These are phyloP conservation scores for Hippolais icterina DNA, from an alignment of 2,113 vertebrate species.

Conservation along the genomic window DNA sequence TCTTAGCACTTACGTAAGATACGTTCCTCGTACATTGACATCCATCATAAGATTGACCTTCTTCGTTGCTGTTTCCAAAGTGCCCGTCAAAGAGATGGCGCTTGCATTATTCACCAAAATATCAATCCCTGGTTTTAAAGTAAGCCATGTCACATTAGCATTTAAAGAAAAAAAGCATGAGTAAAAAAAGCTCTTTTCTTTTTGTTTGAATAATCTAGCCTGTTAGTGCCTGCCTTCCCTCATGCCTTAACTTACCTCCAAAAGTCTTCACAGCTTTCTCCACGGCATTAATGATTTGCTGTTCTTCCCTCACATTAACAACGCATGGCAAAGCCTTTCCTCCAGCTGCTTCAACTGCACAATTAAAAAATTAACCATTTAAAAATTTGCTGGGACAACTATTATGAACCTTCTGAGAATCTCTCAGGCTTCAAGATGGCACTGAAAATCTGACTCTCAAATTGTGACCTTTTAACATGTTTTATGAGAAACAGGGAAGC, in stretches of 20 bases:
- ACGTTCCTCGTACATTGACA: conserved; percentile 93
- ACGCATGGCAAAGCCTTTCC: conserved; percentile 90
- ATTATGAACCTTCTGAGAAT: background rate
- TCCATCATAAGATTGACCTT: conserved; percentile 96
- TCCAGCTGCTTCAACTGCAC: conserved; percentile 88
- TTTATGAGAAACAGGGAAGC: background rate
- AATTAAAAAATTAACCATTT: background rate
- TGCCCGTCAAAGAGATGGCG: conserved; percentile 93
- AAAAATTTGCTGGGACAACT: background rate
- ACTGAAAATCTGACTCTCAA: background rate
- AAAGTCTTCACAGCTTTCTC: conserved; percentile 86
- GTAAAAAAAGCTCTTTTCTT: background rate
- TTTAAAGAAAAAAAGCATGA: background rate
- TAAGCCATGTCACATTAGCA: conserved; percentile 45
- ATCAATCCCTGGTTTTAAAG: conserved; percentile 85
- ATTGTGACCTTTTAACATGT: accelerated
- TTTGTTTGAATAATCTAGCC: background rate
- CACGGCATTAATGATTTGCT: conserved; percentile 85
- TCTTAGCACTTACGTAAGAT: conserved; percentile 84
- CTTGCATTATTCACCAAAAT: conserved; percentile 98
- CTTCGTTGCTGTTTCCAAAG: conserved; percentile 90
- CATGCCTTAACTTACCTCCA: conserved; percentile 79
- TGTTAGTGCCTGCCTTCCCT: background rate
- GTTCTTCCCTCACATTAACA: conserved; percentile 92
- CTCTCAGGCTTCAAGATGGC: background rate